Conservation (phyloP, 2,113 vertebrate species). For the Paramormyrops kingsleyae region DNA sequence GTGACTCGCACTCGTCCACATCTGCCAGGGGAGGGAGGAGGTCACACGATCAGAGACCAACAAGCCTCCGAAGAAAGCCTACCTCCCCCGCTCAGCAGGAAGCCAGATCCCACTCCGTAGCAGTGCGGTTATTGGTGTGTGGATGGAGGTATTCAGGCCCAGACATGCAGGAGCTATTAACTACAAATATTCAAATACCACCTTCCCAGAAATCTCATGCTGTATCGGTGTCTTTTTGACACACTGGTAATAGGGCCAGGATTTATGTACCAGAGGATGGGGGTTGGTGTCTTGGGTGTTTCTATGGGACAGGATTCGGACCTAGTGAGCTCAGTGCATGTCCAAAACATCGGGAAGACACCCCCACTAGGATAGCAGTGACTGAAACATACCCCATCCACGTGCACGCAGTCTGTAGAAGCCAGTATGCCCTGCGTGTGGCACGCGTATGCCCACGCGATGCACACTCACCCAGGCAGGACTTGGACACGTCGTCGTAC, state of each 20-base stretch:
- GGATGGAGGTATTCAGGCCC: constrained; percentile 1
- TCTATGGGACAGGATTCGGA: not conserved
- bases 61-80: not conserved
- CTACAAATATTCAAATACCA: not conserved
- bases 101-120: not conserved
- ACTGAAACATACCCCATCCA: not conserved
- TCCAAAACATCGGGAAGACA: not conserved
- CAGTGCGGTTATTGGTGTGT: not conserved
- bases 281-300: not conserved
- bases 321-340: not conserved
- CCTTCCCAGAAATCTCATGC: not conserved
- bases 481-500: constrained; percentile 68
- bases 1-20: constrained; percentile 78
- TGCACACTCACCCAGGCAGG: constrained; percentile 67
- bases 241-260: not conserved
- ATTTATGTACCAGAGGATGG: not conserved
- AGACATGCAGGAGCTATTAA: constrained; percentile 13
- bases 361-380: not conserved
- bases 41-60: not conserved
- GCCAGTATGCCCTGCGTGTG: not conserved
- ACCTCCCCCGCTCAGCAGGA: not conserved
- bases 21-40: constrained; percentile 56
- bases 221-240: not conserved
- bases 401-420: not conserved
- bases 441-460: no score